Percentiles rank a stretch among this genome's conserved stretches.
Conservation (phyloP, 2,113 vertebrate species). For the Peromyscus leucopus region DNA sequence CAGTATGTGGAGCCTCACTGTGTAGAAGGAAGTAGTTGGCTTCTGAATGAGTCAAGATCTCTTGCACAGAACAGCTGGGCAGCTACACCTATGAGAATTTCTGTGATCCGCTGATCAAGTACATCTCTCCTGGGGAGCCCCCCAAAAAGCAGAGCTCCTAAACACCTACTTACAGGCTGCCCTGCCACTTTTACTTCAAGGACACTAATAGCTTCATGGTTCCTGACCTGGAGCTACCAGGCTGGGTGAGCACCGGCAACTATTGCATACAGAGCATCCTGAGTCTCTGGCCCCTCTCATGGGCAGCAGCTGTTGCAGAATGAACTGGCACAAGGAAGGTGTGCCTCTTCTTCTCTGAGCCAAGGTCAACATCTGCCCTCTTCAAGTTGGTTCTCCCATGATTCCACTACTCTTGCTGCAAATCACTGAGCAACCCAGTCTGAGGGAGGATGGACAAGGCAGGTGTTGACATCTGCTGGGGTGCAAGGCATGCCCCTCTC, state of each 20-base stretch:
- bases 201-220: conserved; percentile 87
- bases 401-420: background rate
- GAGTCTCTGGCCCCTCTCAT: conserved; percentile 88
- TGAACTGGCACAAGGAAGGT: background rate
- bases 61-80: conserved; percentile 93
- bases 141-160: conserved; percentile 90
- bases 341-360: background rate
- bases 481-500: background rate
- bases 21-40: conserved; percentile 92
- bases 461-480: background rate
- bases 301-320: background rate
- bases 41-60: conserved; percentile 96
- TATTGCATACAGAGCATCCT: conserved; percentile 87
- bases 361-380: background rate
- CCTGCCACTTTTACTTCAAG: conserved; percentile 96
- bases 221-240: conserved; percentile 90
- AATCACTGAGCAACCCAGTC: background rate
- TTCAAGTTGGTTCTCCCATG: background rate
- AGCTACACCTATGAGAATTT: conserved; percentile 91
- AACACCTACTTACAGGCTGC: conserved; percentile 90
- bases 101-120: conserved; percentile 87
- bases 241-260: conserved; percentile 93
- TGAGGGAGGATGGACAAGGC: background rate
- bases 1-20: conserved; percentile 84
- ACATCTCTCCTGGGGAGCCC: conserved; percentile 90